Conservation (phyloP, 2,797 vertebrate species). For the Cygnus olor region DNA sequence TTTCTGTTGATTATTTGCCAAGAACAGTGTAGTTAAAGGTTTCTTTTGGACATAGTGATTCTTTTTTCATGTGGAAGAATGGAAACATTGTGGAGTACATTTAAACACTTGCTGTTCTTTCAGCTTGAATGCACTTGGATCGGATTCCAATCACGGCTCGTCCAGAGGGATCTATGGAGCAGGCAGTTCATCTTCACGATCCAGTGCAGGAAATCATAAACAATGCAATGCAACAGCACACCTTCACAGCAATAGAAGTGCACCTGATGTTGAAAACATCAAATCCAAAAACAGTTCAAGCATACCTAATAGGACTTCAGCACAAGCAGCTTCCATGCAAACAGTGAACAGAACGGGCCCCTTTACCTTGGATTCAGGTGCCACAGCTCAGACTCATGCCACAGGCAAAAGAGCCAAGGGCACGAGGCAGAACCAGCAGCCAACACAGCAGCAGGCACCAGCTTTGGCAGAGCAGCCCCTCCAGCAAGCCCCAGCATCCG, state of each 20-base stretch:
- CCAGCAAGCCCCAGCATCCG: conserved; percentile 62
- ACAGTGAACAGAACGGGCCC: conserved; percentile 76
- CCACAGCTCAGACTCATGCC: conserved; percentile 79
- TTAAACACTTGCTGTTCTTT: conserved; percentile 57
- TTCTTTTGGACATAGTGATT: background rate
- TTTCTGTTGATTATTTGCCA: background rate
- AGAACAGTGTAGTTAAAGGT: background rate
- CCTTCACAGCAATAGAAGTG: conserved; percentile 79
- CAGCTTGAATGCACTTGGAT: conserved; percentile 88
- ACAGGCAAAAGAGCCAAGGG: conserved; percentile 83
- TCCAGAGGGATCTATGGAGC: conserved; percentile 86
- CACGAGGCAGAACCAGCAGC: conserved; percentile 81
- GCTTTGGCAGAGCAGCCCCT: conserved; percentile 80
- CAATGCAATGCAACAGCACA: conserved; percentile 80
- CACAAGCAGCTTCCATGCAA: conserved; percentile 81
- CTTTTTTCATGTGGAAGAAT: background rate
- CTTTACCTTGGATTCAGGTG: conserved; percentile 79
- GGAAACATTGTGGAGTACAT: background rate
- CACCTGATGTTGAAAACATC: conserved; percentile 83
- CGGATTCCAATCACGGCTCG: conserved; percentile 85
- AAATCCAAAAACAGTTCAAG: conserved; percentile 83
- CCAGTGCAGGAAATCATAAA: conserved; percentile 80
- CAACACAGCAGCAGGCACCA: conserved; percentile 70
- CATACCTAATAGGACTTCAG: conserved; percentile 81
- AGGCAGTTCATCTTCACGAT: conserved; percentile 80